A percentile compares a stretch with the other conserved stretches of the same genome.
Evolutionary conservation across 2,113 vertebrate species (phyloP).

Genomic region (Saccopteryx leptura): DNA sequence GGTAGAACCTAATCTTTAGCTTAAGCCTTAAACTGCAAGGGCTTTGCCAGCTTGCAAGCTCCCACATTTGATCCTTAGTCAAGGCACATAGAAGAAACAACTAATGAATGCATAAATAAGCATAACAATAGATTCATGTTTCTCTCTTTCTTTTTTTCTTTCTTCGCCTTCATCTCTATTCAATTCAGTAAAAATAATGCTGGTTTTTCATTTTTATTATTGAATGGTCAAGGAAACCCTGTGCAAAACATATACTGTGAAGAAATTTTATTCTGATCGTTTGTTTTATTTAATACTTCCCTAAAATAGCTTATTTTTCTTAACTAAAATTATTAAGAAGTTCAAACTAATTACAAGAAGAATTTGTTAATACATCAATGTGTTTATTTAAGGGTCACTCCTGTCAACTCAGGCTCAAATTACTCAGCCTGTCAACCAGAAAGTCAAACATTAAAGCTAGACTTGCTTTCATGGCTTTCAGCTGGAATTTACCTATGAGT

Average conservation of each 20-base stretch:
- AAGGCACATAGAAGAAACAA: too few relatives aligned
- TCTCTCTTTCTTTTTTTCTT: too few relatives aligned
- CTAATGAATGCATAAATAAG: too few relatives aligned
- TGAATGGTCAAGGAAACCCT: neutral
- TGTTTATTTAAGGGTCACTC: conserved; percentile 35
- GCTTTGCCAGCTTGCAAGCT: too few relatives aligned
- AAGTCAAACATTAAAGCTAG: conserved; percentile 63
- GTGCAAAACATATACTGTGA: neutral
- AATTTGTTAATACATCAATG: conserved; percentile 59
- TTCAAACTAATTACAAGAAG: neutral
- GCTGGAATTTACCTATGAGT: conserved; percentile 61
- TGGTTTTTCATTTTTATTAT: neutral
- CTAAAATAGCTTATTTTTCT: conserved; percentile 51
- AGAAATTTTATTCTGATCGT: neutral
- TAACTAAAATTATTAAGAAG: conserved; percentile 29
- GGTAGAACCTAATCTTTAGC: too few relatives aligned
- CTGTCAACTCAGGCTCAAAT: conserved; percentile 52
- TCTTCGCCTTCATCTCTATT: too few relatives aligned
- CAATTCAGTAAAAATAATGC: neutral
- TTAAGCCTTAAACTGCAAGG: too few relatives aligned
- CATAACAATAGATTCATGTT: too few relatives aligned
- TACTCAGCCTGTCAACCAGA: conserved; percentile 62
- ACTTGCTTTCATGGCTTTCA: neutral
- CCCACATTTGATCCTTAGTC: too few relatives aligned
- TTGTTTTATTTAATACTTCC: conserved; percentile 24